These are phyloP conservation scores for Heliocidaris erythrogramma DNA, from an alignment of 35 echinoderm and acorn worm genomes.

Conservation along the genomic window DNA sequence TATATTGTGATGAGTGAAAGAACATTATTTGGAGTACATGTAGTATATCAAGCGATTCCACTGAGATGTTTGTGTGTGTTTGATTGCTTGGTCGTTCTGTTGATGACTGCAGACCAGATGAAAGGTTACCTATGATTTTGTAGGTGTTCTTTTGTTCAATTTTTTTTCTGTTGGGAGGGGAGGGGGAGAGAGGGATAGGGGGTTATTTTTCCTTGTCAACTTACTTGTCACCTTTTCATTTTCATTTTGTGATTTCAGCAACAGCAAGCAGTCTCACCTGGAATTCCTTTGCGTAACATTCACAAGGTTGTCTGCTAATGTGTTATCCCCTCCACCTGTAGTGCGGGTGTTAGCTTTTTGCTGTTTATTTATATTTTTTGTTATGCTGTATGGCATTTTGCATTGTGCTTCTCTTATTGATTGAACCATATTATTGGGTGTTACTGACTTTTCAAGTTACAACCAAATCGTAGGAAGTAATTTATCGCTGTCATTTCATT, in stretches of 20 bases:
- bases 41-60: not conserved
- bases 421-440: conserved; percentile 31
- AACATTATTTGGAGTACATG: not conserved
- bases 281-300: conserved; percentile 37
- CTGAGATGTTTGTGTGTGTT: not conserved
- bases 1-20: not conserved
- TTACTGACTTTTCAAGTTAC: conserved; percentile 21
- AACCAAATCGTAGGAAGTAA: conserved; percentile 26
- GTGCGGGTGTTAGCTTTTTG: conserved; percentile 44
- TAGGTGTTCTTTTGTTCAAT: not conserved
- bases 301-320: conserved; percentile 29
- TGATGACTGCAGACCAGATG: not conserved
- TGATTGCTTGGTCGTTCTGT: not conserved
- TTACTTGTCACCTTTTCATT: conserved; percentile 28
- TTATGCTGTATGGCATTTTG: conserved; percentile 46
- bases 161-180: not conserved
- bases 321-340: conserved; percentile 33
- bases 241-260: conserved; percentile 47
- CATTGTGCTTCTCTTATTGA: conserved; percentile 34
- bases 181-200: not conserved
- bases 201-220: not conserved
- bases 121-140: not conserved
- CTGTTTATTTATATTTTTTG: conserved; percentile 39
- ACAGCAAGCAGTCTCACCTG: conserved; percentile 28
- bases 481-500: conserved; percentile 33